These are phyloP conservation scores for Cinclus cinclus DNA, from an alignment of 2,113 vertebrate species.

Conservation along the genomic window DNA sequence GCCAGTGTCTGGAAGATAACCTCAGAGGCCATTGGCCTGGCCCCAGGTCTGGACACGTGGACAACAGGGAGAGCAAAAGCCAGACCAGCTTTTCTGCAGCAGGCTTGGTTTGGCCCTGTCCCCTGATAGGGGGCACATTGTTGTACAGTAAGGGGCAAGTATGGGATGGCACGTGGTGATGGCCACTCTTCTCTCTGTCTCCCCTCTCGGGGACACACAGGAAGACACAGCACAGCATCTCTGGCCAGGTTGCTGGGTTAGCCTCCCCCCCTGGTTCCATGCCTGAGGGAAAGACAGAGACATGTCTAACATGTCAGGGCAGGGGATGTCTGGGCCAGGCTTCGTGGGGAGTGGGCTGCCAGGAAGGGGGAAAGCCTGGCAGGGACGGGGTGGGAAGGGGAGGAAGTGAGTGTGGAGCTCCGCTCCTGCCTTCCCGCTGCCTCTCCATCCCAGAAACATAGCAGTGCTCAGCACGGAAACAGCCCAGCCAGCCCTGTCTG, in stretches of 20 bases:
- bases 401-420: neutral
- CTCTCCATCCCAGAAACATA: neutral
- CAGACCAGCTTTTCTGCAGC: neutral
- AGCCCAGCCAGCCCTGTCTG: neutral
- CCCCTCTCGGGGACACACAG: rapidly evolving
- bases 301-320: too few species aligned
- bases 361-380: neutral
- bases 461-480: neutral
- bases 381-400: neutral
- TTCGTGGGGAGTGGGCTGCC: neutral
- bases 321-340: neutral
- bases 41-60: neutral
- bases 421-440: neutral
- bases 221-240: neutral
- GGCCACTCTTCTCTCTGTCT: neutral
- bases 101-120: neutral
- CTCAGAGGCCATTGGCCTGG: neutral
- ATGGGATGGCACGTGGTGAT: rapidly evolving
- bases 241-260: neutral
- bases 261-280: neutral
- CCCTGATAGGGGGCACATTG: neutral
- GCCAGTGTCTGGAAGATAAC: neutral
- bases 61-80: neutral
- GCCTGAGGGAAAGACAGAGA: neutral
- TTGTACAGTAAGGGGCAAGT: neutral